These are phyloP conservation scores for Aspidiotus rigidus DNA, from an alignment of 2,888 invertebrate species.

Conservation along the genomic window DNA sequence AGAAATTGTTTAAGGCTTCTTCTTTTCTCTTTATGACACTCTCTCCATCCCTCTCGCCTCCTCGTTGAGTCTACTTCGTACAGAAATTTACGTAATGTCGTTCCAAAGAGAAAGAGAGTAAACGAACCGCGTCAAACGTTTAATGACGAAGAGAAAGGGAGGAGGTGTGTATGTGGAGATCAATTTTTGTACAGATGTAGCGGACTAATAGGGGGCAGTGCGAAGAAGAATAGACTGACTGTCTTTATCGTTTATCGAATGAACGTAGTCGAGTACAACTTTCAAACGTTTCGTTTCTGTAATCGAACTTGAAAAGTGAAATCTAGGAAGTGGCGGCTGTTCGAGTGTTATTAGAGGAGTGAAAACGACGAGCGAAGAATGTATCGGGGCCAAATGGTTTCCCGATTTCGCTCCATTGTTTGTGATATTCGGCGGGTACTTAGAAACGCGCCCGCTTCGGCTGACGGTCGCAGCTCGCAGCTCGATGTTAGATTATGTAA, in stretches of 20 bases:
- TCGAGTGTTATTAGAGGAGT: not conserved
- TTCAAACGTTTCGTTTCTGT: not conserved
- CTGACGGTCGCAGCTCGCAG: no score
- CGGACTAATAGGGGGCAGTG: not conserved
- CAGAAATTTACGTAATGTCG: not conserved
- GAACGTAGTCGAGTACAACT: not conserved
- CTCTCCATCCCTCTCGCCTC: not conserved
- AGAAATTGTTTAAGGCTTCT: no score
- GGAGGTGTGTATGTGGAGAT: not conserved
- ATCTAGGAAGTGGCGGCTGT: conserved; percentile 2
- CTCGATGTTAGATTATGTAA: no score
- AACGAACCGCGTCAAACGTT: no score
- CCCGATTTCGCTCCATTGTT: not conserved
- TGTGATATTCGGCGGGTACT: not conserved
- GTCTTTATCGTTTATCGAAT: no score
- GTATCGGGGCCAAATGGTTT: conserved; percentile 1
- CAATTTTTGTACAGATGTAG: not conserved
- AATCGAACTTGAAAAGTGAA: conserved; percentile 1
- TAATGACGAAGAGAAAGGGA: not conserved
- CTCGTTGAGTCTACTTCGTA: not conserved
- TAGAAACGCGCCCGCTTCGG: not conserved
- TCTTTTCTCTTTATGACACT: not conserved
- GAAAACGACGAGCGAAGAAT: conserved; percentile 1
- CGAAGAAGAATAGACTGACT: not conserved
- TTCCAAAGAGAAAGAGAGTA: no score